phyloP scores from a whole-genome alignment of 2,888 invertebrate genomes.

The Scaptodrosophila latifasciaeformis region DNA sequence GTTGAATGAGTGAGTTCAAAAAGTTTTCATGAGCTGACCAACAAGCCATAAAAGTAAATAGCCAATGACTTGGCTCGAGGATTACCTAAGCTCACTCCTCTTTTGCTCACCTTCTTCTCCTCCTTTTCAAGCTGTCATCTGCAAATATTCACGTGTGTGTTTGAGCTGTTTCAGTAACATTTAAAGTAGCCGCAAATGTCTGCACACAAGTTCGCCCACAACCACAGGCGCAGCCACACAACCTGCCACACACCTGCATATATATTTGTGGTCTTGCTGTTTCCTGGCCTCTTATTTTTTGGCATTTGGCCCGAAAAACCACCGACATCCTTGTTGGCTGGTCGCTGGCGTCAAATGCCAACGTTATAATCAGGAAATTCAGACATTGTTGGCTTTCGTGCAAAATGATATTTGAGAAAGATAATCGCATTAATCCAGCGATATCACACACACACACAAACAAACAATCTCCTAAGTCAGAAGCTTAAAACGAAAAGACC shows the following conservation, averaged over 20 bases:
- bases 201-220: slow-evolving; percentile 33
- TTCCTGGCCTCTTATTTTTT: not conserved
- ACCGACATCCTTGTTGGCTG: not conserved
- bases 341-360: not conserved
- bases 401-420: slow-evolving; percentile 61
- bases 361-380: slow-evolving; percentile 42
- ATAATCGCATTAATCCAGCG: slow-evolving; percentile 60
- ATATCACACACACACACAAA: slow-evolving; percentile 28
- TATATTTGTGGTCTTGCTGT: slow-evolving; percentile 27
- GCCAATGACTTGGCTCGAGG: slow-evolving; percentile 21
- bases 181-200: slow-evolving; percentile 3
- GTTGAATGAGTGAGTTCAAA: too few relatives aligned
- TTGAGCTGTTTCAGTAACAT: slow-evolving; percentile 7
- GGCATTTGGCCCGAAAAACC: not conserved
- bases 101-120: not conserved
- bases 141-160: not conserved
- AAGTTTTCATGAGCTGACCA: slow-evolving; percentile 59
- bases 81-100: not conserved
- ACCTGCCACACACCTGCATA: slow-evolving; percentile 45
- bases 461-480: not conserved
- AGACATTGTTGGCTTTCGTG: slow-evolving; percentile 64
- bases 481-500: too few relatives aligned
- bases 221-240: slow-evolving; percentile 33
- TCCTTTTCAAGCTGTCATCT: not conserved
- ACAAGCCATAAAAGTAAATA: slow-evolving; percentile 65